Conservation (phyloP, 1,140 invertebrate genomes). For the Samia ricini region DNA sequence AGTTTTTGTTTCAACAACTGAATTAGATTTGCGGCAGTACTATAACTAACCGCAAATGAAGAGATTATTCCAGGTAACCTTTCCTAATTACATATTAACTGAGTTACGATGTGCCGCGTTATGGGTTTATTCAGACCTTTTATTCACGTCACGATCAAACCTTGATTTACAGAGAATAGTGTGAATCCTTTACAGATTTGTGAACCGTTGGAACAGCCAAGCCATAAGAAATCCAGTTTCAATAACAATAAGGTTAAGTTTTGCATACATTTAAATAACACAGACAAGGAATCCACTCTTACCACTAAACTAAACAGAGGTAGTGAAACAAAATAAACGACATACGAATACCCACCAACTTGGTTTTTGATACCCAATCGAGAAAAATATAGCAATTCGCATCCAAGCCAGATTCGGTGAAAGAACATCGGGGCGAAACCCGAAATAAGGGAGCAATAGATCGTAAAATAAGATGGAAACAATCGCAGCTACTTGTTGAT, state of each 20-base stretch:
- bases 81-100: no score
- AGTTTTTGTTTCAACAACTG: no score
- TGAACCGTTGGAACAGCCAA: neutral
- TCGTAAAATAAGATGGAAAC: conserved; percentile 1
- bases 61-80: no score
- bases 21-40: no score
- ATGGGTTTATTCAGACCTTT: no score
- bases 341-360: neutral
- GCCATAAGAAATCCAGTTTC: neutral
- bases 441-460: neutral
- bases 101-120: no score
- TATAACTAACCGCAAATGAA: no score
- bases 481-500: conserved; percentile 1
- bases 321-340: neutral
- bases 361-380: neutral
- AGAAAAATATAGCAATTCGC: neutral
- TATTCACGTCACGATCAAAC: no score
- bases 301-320: neutral
- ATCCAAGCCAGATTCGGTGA: neutral
- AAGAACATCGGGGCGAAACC: neutral
- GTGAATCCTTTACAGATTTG: neutral
- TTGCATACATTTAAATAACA: neutral
- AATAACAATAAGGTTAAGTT: neutral
- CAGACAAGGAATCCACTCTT: neutral
- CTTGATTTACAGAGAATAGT: neutral